Percentiles rank a stretch among this genome's conserved stretches.
These are phyloP conservation scores for Apotomis capreana DNA, from an alignment of 2,888 invertebrate species.

Conservation along the genomic window DNA sequence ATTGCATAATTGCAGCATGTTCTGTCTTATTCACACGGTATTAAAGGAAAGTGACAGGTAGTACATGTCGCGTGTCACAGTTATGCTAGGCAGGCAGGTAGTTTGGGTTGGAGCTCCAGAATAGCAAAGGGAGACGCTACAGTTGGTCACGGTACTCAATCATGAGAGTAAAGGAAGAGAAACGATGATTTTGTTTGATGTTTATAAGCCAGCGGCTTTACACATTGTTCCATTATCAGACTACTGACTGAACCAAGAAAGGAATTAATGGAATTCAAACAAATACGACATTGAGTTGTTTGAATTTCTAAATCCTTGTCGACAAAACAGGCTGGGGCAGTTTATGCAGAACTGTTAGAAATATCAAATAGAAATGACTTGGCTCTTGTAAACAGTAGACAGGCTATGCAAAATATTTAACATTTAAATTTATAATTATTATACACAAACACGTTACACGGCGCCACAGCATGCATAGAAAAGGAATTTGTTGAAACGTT, in stretches of 20 bases:
- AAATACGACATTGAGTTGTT: constrained; percentile 12
- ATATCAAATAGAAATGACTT: constrained; percentile 18
- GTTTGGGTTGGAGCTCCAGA: too few relatives aligned
- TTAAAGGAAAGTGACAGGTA: too few relatives aligned
- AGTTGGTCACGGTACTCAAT: too few relatives aligned
- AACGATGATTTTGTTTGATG: too few relatives aligned
- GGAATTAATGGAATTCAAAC: constrained; percentile 11
- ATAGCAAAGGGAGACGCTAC: too few relatives aligned
- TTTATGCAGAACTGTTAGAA: constrained; percentile 12
- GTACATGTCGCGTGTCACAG: too few relatives aligned
- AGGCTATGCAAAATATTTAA: constrained; percentile 14
- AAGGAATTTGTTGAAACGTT: background rate
- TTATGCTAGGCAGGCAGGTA: too few relatives aligned
- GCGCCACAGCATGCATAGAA: background rate
- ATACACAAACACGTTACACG: background rate
- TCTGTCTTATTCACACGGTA: too few relatives aligned
- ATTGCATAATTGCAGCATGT: too few relatives aligned
- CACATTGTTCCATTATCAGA: background rate
- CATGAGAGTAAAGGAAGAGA: too few relatives aligned
- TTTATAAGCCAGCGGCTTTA: too few relatives aligned
- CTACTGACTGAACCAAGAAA: background rate
- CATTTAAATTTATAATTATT: constrained; percentile 14
- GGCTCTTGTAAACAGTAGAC: constrained; percentile 7
- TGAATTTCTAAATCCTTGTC: constrained; percentile 20
- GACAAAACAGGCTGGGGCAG: constrained; percentile 21